phyloP scores from a whole-genome alignment of 2,797 vertebrate genomes.

The Sebastes cheni region DNA sequence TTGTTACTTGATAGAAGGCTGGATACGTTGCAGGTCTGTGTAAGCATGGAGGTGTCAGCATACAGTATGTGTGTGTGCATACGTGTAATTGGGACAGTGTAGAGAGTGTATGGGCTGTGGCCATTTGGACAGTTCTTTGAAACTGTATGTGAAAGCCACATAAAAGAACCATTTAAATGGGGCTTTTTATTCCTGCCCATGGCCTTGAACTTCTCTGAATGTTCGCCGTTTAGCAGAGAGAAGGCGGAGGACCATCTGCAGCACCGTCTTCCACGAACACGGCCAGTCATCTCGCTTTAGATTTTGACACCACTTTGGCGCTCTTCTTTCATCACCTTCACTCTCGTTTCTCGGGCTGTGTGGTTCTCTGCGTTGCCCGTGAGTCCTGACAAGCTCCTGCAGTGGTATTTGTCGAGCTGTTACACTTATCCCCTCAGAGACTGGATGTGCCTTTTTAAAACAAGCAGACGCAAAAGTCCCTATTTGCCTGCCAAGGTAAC shows the following conservation, averaged over 20 bases:
- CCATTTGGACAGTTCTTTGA: constrained; percentile 42
- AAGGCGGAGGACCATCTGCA: not conserved
- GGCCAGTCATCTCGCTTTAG: constrained; percentile 26
- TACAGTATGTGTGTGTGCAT: not conserved
- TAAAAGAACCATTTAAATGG: constrained; percentile 45
- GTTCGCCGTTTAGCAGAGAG: constrained; percentile 23
- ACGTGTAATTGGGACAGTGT: constrained; percentile 18
- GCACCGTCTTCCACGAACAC: not conserved
- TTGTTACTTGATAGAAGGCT: constrained; percentile 32
- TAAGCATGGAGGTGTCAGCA: constrained; percentile 8
- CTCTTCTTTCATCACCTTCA: constrained; percentile 50
- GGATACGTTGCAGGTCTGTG: constrained; percentile 32
- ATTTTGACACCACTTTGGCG: constrained; percentile 42
- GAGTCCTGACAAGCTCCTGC: constrained; percentile 41
- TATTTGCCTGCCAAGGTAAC: constrained; percentile 36
- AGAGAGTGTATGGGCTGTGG: constrained; percentile 17
- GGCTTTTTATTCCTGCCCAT: constrained; percentile 39
- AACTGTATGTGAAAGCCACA: constrained; percentile 43
- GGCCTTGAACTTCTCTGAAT: constrained; percentile 55
- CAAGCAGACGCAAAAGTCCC: constrained; percentile 38
- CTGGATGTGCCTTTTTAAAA: constrained; percentile 48
- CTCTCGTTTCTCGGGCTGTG: constrained; percentile 27
- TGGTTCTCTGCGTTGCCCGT: constrained; percentile 23
- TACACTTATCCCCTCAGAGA: constrained; percentile 51
- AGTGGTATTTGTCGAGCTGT: constrained; percentile 53